Base-by-base conservation (phyloP, 1,140 invertebrate species). In the Lordiphosa stackelbergi region DNA sequence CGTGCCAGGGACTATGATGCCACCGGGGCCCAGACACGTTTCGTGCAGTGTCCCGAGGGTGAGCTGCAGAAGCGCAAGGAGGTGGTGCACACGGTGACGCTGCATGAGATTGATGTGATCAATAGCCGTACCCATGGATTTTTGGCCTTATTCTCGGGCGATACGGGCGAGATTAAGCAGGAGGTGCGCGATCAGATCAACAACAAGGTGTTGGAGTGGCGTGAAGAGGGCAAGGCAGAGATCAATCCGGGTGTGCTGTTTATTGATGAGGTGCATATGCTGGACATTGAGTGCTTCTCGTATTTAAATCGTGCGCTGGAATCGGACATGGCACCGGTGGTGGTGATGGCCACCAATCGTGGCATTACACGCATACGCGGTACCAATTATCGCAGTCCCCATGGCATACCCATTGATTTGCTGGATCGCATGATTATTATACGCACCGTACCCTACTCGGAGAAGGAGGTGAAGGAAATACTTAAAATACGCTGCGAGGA, bases 71-170 rank as follows among this genome's bases (percentile, higher is more conserved):
- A 99, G 86, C 91, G 98, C n/a, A 98, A 99, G 87, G 97, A 99
- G 90, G 97, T 98, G 0, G 96, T 99, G 0, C 98, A 99, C 88
- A 99, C 97, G 0, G 97, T 99, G 0, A 97, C 96, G 0, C 88
- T 99, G n/a, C 98, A 99, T 86, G 98, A 99, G 88, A 95, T 99
- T 51, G 98, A 99, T 88, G 98, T 99, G 1, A 99, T 99, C 79
- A 99, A 99, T 83, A 97, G 95, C 42, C 90, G 97, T 66, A 98
- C 97, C 0, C 97, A 99, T 86, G 98, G 98, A 0, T 99, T 99
- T 84, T 89, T 99, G 2, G 98, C 98, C 0, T 88, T 99, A 0
- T 99, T 99, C 88, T 98, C 97, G 16, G 95, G 96, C 35, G 98
- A 99, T 83, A 99, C 98, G 0, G 98, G 98, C 4, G 98, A 99